These are phyloP conservation scores for Paralichthys olivaceus DNA, from an alignment of 2,113 vertebrate species.

Conservation along the genomic window DNA sequence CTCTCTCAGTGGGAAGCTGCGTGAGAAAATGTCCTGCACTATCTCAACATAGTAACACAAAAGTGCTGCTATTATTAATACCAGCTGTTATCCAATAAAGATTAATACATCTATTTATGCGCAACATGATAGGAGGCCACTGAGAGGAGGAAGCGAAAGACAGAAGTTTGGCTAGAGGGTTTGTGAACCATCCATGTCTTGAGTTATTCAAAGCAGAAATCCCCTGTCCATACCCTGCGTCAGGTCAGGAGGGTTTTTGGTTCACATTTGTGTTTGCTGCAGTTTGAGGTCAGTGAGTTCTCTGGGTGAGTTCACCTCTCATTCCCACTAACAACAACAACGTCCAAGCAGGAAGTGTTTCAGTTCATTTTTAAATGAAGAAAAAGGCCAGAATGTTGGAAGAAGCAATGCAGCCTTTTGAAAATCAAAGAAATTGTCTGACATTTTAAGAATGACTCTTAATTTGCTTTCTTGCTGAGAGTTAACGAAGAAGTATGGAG, in stretches of 20 bases:
- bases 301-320: neutral
- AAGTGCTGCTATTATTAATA: conserved; percentile 66
- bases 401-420: neutral
- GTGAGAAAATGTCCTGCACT: conserved; percentile 59
- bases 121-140: neutral
- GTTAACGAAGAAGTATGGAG: too few relatives aligned
- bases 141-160: neutral
- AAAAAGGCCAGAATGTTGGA: neutral
- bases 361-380: neutral
- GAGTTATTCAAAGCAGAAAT: neutral
- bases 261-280: conserved; percentile 17
- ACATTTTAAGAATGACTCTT: neutral
- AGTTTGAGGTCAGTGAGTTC: conserved; percentile 29
- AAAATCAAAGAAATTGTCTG: neutral
- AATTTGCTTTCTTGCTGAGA: too few relatives aligned
- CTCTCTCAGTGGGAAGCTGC: conserved; percentile 31
- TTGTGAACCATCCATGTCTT: neutral
- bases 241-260: neutral
- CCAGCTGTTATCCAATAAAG: conserved; percentile 42
- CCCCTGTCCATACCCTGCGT: neutral
- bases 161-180: neutral
- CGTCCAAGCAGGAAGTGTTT: neutral
- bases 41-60: conserved; percentile 24
- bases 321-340: neutral
- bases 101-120: conserved; percentile 48